Evolutionary conservation across 2,113 vertebrate genomes (phyloP).

Genomic region (Salvelinus alpinus): DNA sequence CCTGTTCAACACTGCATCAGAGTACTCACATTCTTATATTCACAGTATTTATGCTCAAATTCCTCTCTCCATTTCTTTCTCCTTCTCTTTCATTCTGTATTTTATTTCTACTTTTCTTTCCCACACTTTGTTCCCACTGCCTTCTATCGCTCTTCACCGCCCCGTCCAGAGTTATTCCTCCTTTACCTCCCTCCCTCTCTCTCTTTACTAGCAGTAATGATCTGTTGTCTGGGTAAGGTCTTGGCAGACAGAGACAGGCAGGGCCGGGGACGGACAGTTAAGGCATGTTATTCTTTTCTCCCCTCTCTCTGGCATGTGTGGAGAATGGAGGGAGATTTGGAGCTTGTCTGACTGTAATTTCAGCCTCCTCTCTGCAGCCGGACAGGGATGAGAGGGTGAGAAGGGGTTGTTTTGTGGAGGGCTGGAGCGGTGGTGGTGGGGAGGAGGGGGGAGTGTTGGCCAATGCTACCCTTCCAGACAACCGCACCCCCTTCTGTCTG

Average conservation of each 20-base stretch:
- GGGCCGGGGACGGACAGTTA: conserved; percentile 35
- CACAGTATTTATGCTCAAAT: no score
- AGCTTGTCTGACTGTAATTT: conserved; percentile 60
- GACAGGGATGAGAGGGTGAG: conserved; percentile 31
- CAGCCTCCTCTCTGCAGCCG: conserved; percentile 33
- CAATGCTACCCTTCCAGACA: background rate
- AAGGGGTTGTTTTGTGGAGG: conserved; percentile 9
- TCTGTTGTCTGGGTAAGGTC: conserved; percentile 39
- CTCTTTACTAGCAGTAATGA: conserved; percentile 50
- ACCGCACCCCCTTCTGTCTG: background rate
- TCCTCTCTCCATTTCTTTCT: conserved; percentile 6
- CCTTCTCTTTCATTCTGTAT: conserved; percentile 3
- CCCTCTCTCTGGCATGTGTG: conserved; percentile 66
- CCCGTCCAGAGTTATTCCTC: background rate
- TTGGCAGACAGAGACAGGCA: conserved; percentile 19
- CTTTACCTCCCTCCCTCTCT: conserved; percentile 9
- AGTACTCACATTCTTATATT: no score
- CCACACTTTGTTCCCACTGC: background rate
- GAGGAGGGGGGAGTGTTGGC: background rate
- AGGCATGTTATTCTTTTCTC: conserved; percentile 68
- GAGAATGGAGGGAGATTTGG: conserved; percentile 61
- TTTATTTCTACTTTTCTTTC: background rate
- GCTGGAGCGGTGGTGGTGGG: background rate
- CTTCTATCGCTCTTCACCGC: background rate
- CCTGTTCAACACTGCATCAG: no score